Conservation (phyloP, 2,888 invertebrate species). For the Plebejus argus region DNA sequence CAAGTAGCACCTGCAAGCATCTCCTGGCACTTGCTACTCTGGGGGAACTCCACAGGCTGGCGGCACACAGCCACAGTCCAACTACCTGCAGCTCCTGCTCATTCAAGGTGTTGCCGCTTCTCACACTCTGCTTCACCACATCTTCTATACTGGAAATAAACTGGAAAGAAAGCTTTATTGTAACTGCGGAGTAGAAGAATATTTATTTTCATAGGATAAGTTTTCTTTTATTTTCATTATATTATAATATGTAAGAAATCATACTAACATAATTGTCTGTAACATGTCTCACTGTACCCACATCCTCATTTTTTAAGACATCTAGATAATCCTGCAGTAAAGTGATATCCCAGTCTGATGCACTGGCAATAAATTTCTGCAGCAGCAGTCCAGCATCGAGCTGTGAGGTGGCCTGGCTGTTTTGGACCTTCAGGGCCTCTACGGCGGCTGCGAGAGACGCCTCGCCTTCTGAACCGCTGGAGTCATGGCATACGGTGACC, state of each 20-base stretch:
- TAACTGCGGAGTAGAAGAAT: neutral
- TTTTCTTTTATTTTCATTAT: too few species aligned
- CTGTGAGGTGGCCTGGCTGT: slow-evolving; percentile 2
- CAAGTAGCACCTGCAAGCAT: slow-evolving; percentile 21
- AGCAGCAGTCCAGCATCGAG: slow-evolving; percentile 33
- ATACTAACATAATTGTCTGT: slow-evolving; percentile 31
- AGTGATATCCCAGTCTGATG: slow-evolving; percentile 32
- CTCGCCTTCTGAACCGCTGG: slow-evolving; percentile 41
- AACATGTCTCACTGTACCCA: slow-evolving; percentile 17
- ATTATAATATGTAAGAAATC: too few species aligned
- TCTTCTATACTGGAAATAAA: slow-evolving; percentile 33
- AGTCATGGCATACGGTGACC: slow-evolving; percentile 32
- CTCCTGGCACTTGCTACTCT: slow-evolving; percentile 14
- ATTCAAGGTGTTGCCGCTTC: slow-evolving; percentile 15
- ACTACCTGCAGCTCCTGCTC: slow-evolving; percentile 30
- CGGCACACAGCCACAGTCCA: slow-evolving; percentile 34
- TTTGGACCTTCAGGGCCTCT: slow-evolving; percentile 33
- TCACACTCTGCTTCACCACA: slow-evolving; percentile 2
- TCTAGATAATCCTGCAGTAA: slow-evolving; percentile 37
- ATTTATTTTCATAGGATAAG: too few species aligned
- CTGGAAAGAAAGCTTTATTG: slow-evolving; percentile 24
- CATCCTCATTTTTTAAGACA: slow-evolving; percentile 34
- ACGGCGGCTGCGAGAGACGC: slow-evolving; percentile 36
- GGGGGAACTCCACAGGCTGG: slow-evolving; percentile 30
- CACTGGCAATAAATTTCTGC: slow-evolving; percentile 22